These are phyloP conservation scores for Piezodorus guildinii DNA, from an alignment of 1,140 invertebrate species.

Conservation along the genomic window DNA sequence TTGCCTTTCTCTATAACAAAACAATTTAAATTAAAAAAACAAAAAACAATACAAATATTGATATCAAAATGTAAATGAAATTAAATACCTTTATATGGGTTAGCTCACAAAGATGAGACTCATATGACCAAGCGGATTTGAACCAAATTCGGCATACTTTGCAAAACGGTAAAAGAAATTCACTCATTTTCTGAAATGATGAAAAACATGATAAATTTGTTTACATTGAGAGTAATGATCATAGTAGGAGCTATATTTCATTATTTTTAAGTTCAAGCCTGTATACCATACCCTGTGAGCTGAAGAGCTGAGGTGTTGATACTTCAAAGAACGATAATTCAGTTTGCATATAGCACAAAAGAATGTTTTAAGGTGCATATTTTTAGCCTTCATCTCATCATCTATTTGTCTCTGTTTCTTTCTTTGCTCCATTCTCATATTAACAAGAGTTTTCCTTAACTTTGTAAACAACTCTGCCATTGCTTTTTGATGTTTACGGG, in stretches of 20 bases:
- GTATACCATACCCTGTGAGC: slow-evolving; percentile 41
- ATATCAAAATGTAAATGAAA: slow-evolving; percentile 6
- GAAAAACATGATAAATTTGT: slow-evolving; percentile 11
- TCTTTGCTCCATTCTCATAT: slow-evolving; percentile 60
- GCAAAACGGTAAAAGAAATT: slow-evolving; percentile 67
- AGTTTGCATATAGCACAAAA: slow-evolving; percentile 68
- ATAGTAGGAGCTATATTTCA: neutral
- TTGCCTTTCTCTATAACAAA: slow-evolving; percentile 43
- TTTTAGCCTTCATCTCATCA: slow-evolving; percentile 53
- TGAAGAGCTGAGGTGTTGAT: slow-evolving; percentile 59
- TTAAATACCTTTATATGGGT: slow-evolving; percentile 59
- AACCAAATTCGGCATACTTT: slow-evolving; percentile 56
- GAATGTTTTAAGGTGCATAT: slow-evolving; percentile 45
- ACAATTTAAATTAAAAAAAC: slow-evolving; percentile 17
- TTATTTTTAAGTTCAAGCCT: neutral
- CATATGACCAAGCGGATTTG: slow-evolving; percentile 67
- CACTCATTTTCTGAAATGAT: slow-evolving; percentile 54
- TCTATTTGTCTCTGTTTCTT: slow-evolving; percentile 56
- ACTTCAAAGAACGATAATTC: slow-evolving; percentile 62
- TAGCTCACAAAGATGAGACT: slow-evolving; percentile 64
- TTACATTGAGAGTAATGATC: no score
- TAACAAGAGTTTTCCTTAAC: slow-evolving; percentile 54
- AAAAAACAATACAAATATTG: slow-evolving; percentile 14
- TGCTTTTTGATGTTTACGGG: slow-evolving; percentile 50
- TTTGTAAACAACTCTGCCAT: slow-evolving; percentile 57